Percentiles rank a stretch among this genome's conserved stretches.
phyloP scores from a whole-genome alignment of 2,888 invertebrate genomes.

The Nomada lathburiana region DNA sequence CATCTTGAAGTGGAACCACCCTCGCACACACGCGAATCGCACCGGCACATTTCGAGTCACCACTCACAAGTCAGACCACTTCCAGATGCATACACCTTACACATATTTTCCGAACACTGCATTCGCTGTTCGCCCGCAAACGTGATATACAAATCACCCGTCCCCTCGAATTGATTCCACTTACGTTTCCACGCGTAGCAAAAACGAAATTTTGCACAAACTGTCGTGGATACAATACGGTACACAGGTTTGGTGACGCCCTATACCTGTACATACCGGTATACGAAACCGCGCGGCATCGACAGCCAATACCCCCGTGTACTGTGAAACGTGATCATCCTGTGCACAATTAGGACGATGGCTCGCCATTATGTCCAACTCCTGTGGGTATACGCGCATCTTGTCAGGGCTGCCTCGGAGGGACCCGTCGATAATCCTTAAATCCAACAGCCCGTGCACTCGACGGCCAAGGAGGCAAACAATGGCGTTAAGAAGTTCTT shows the following conservation, averaged over 20 bases:
- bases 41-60: background rate
- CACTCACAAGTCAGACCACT: background rate
- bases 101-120: background rate
- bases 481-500: background rate
- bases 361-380: constrained; percentile 61
- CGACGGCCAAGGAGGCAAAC: background rate
- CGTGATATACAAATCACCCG: too few species aligned
- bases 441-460: constrained; percentile 40
- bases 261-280: constrained; percentile 40
- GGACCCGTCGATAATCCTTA: constrained; percentile 59
- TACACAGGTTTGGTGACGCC: constrained; percentile 35
- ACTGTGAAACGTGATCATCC: constrained; percentile 74
- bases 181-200: constrained; percentile 3
- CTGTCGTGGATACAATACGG: constrained; percentile 8
- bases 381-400: constrained; percentile 53
- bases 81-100: background rate
- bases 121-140: background rate
- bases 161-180: background rate
- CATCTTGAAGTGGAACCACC: background rate
- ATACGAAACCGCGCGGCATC: constrained; percentile 57
- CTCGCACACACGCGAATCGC: background rate
- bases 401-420: constrained; percentile 40
- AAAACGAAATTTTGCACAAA: constrained; percentile 23
- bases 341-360: constrained; percentile 72
- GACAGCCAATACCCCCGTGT: constrained; percentile 73